phyloP scores from a whole-genome alignment of 2,888 invertebrate genomes.

The Erebia ligea region DNA sequence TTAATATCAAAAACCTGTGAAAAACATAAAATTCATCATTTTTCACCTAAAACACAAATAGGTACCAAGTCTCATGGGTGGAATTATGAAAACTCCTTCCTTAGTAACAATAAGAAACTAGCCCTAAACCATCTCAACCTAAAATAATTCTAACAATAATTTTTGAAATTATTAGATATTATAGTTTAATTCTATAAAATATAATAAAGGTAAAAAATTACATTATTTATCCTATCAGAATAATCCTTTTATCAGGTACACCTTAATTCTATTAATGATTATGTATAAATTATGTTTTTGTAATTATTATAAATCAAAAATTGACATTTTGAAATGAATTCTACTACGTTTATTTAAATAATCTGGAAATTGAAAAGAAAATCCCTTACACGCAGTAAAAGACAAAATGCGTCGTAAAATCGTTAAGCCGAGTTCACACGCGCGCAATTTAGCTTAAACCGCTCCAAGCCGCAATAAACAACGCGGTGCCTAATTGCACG shows the following conservation, averaged over 20 bases:
- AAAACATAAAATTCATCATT: too few species aligned
- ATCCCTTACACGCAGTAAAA: slow-evolving; percentile 14
- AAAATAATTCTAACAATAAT: too few species aligned
- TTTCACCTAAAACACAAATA: too few species aligned
- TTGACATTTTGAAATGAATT: not conserved
- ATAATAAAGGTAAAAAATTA: slow-evolving; percentile 81
- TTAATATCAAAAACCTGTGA: too few species aligned
- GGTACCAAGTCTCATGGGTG: too few species aligned
- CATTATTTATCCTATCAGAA: slow-evolving; percentile 75
- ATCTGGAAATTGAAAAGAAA: not conserved
- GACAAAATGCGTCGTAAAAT: slow-evolving; percentile 36
- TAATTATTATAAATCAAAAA: too few species aligned
- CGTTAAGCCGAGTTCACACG: slow-evolving; percentile 39
- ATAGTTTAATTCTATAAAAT: slow-evolving; percentile 85
- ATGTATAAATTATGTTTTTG: too few species aligned
- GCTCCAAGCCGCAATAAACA: slow-evolving; percentile 50
- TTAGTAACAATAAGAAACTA: too few species aligned
- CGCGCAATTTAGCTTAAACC: slow-evolving; percentile 35
- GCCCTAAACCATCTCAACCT: too few species aligned
- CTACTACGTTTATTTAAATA: not conserved
- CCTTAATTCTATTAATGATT: too few species aligned
- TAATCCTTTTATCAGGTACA: slow-evolving; percentile 73
- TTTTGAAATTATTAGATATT: slow-evolving; percentile 84
- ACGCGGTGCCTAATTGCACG: slow-evolving; percentile 51
- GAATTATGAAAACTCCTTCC: too few species aligned